Conservation (phyloP, 2,888 invertebrate species). For the Hypena proboscidalis region DNA sequence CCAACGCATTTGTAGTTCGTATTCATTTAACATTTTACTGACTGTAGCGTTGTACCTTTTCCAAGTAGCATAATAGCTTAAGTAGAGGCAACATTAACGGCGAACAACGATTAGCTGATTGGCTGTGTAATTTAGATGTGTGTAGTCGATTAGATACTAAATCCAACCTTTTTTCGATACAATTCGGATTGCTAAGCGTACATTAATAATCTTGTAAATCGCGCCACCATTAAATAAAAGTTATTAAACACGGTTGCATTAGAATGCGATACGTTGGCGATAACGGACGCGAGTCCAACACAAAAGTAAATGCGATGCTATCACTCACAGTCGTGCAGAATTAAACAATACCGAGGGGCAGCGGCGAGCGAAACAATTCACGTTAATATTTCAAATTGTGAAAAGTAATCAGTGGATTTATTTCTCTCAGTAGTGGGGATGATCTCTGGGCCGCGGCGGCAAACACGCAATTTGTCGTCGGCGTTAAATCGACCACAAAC, state of each 20-base stretch:
- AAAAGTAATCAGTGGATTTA: constrained; percentile 58
- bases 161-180: background rate
- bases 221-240: background rate
- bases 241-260: constrained; percentile 36
- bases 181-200: background rate
- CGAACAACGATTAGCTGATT: background rate
- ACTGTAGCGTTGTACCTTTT: constrained; percentile 9
- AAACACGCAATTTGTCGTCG: constrained; percentile 83
- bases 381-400: constrained; percentile 63
- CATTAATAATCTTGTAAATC: background rate
- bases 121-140: background rate
- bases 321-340: constrained; percentile 36
- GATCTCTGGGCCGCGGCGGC: constrained; percentile 75
- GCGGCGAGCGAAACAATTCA: constrained; percentile 55
- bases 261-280: constrained; percentile 36
- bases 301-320: constrained; percentile 36
- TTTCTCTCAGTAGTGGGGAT: constrained; percentile 58
- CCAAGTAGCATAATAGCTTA: constrained; percentile 7
- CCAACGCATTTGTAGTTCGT: constrained; percentile 35
- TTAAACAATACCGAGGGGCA: constrained; percentile 38
- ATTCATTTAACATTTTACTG: constrained; percentile 22
- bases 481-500: constrained; percentile 85
- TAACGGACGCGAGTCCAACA: constrained; percentile 30
- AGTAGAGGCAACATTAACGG: background rate
- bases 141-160: background rate